Percentiles rank a stretch among this genome's conserved stretches.
Conservation (phyloP, 1,140 invertebrate genomes). For the Brachystomella parvula region DNA sequence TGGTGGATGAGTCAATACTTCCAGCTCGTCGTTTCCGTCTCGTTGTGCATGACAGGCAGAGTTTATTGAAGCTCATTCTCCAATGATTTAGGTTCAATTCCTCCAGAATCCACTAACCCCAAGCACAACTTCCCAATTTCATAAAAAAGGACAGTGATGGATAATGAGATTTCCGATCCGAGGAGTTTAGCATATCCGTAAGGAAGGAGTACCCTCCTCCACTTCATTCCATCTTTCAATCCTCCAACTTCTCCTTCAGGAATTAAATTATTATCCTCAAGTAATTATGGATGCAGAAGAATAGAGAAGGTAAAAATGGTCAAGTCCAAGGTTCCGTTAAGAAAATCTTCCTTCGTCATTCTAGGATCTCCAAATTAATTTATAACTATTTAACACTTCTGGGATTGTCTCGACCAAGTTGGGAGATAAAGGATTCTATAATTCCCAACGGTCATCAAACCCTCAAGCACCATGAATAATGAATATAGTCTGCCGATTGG, state of each 20-base stretch:
- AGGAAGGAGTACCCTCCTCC: too few species aligned
- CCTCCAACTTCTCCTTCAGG: too few species aligned
- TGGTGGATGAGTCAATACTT: constrained; percentile 20
- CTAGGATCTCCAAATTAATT: background rate
- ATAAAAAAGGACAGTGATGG: background rate
- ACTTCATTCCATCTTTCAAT: too few species aligned
- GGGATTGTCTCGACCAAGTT: background rate
- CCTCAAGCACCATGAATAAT: background rate
- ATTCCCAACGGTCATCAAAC: background rate
- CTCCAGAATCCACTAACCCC: background rate
- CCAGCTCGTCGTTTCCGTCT: constrained; percentile 19
- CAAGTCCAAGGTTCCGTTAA: too few species aligned
- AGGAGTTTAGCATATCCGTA: too few species aligned
- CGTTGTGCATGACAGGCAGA: constrained; percentile 11
- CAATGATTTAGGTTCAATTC: background rate
- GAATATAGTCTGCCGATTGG: too few species aligned
- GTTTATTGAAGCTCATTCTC: background rate
- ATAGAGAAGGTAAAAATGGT: background rate
- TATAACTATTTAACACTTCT: background rate
- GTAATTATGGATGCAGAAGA: background rate
- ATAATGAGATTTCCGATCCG: background rate
- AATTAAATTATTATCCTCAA: background rate
- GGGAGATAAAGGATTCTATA: background rate
- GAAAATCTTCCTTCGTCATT: background rate
- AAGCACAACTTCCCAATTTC: background rate